Evolutionary conservation across 2,888 invertebrate genomes (phyloP), one percentile per base, ranked within the genome.

Genomic region (Cephus nigrinus): DNA sequence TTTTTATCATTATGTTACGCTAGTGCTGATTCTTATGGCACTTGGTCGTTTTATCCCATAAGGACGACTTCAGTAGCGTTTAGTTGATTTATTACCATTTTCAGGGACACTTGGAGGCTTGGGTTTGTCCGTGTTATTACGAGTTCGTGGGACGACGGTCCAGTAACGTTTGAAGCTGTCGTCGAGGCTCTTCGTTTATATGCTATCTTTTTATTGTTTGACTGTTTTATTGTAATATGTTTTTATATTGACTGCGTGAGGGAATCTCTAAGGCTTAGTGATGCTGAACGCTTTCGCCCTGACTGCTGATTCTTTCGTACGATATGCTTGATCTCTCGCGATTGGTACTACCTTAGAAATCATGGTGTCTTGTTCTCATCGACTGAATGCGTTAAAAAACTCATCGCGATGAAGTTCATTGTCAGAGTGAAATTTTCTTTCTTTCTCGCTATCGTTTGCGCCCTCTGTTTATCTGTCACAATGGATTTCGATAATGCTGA

Each of bases 221-320:
- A 74, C 82, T 36, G 34, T 4, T 78, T 71, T 40, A n/a, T 75
- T 69, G 75, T 68, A 69, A 78, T 74, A 33, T 79, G 77, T 78
- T 80, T 79, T 75, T 80, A 69, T 75, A 75, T 69, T 79, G 80
- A 40, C 75, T 75, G 68, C 75, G 73, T 75, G 78, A 82, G 80
- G 74, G 79, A 83, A 79, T 80, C 69, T 69, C 12, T 30, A 30
- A 36, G 76, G 76, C 82, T 84, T 81, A 84, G 83, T 81, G 83
- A 79, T 77, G 80, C 81, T 80, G 84, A 82, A 77, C 85, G 81
- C 87, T 87, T 87, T 86, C 88, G 82, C 86, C 76, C 69, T 74
- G 76, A 31, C 40, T 74, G 74, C 32, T 34, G 23, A 33, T 69
- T 74, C 68, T 35, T 40, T 73, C 12, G n/a, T 35, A 68, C 76